These are phyloP conservation scores for Teinopalpus imperialis DNA, from an alignment of 2,888 invertebrate species.

Conservation along the genomic window DNA sequence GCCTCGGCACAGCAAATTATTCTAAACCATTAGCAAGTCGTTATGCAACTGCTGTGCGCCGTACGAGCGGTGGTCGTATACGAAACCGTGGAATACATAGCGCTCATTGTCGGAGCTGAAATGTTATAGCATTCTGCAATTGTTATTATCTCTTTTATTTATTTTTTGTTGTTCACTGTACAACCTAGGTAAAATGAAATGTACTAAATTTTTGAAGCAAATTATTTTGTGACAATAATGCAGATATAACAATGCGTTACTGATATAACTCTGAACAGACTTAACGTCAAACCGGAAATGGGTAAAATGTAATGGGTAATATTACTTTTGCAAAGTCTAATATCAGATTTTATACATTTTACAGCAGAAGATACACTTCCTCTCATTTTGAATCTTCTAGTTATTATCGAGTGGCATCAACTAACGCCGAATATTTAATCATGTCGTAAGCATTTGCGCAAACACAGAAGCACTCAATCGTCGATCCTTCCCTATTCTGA, in stretches of 20 bases:
- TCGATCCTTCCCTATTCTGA: no score
- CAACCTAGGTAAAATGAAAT: slow-evolving; percentile 2
- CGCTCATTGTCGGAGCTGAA: slow-evolving; percentile 22
- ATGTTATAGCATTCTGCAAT: slow-evolving; percentile 19
- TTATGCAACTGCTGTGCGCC: slow-evolving; percentile 24
- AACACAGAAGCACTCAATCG: no score
- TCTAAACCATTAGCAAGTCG: slow-evolving; percentile 27
- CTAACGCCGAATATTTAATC: no score
- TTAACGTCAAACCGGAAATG: no score
- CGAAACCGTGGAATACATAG: slow-evolving; percentile 23
- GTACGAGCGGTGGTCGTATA: slow-evolving; percentile 15
- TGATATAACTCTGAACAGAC: slow-evolving; percentile 5
- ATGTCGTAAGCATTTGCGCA: no score
- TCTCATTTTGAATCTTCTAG: no score
- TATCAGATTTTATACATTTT: no score
- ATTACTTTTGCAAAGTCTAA: no score
- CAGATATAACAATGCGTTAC: slow-evolving; percentile 7
- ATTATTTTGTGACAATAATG: slow-evolving; percentile 14
- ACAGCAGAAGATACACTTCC: no score
- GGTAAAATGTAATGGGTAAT: no score
- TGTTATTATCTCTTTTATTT: slow-evolving; percentile 23
- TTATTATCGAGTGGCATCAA: no score
- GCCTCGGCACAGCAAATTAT: slow-evolving; percentile 21
- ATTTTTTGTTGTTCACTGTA: slow-evolving; percentile 9
- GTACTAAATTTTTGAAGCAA: slow-evolving; percentile 9